Evolutionary conservation across 2,113 vertebrate genomes (phyloP).

Genomic region (Sander lucioperca): DNA sequence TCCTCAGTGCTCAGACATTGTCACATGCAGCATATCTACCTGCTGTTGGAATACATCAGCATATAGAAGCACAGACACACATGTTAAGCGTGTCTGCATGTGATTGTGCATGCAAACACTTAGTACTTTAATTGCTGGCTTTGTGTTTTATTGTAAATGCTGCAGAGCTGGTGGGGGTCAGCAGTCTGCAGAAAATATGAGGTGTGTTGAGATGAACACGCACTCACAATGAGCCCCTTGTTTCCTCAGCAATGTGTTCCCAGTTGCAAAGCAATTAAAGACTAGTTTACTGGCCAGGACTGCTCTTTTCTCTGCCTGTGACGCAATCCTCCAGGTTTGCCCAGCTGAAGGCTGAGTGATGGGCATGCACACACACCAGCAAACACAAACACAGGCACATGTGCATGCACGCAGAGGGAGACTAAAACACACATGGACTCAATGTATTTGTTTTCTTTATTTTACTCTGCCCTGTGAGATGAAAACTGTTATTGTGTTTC

Average conservation of each 20-base stretch:
- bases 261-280: conserved; percentile 83
- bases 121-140: conserved; percentile 64
- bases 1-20: conserved; percentile 29
- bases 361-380: conserved; percentile 36
- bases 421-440: conserved; percentile 25
- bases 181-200: conserved; percentile 73
- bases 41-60: conserved; percentile 36
- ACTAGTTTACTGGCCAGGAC: conserved; percentile 75
- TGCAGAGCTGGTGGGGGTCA: conserved; percentile 53
- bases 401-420: conserved; percentile 9
- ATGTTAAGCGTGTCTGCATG: conserved; percentile 40
- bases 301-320: conserved; percentile 69
- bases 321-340: conserved; percentile 69
- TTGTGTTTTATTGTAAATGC: conserved; percentile 77
- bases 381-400: conserved; percentile 37
- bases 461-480: not conserved
- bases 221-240: conserved; percentile 81
- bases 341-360: conserved; percentile 63
- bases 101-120: conserved; percentile 65
- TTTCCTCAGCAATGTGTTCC: conserved; percentile 80
- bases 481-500: not conserved
- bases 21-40: conserved; percentile 11
- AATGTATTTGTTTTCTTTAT: conserved; percentile 6
- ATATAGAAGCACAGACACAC: conserved; percentile 7
- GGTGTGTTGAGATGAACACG: conserved; percentile 79